A percentile compares a stretch with the other conserved stretches of the same genome.
phyloP scores from a whole-genome alignment of 1,140 invertebrate genomes.

The Ectropis grisescens region DNA sequence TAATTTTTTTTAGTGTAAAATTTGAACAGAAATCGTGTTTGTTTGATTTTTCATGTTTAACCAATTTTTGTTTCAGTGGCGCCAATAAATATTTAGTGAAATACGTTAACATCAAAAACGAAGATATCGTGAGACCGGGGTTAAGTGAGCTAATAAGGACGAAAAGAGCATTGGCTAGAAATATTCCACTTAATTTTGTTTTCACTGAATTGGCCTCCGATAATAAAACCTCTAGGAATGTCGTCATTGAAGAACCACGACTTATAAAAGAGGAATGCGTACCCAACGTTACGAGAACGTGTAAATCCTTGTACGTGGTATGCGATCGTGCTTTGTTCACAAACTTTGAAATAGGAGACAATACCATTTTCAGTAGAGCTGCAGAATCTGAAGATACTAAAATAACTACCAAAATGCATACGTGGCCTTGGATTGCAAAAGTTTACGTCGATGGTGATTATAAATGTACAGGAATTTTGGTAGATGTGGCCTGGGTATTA shows the following conservation, averaged over 20 bases:
- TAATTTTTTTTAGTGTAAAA: no score
- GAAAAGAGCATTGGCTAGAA: slow-evolving; percentile 17
- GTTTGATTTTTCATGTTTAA: no score
- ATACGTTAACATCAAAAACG: slow-evolving; percentile 43
- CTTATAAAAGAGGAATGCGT: slow-evolving; percentile 48
- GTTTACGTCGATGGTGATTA: slow-evolving; percentile 77
- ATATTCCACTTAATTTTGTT: slow-evolving; percentile 30
- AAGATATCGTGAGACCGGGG: slow-evolving; percentile 13
- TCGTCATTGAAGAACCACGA: slow-evolving; percentile 36
- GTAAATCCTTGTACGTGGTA: slow-evolving; percentile 46
- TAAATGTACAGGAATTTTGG: slow-evolving; percentile 74
- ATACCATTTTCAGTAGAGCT: slow-evolving; percentile 13
- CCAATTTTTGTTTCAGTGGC: slow-evolving; percentile 28
- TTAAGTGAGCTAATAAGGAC: no score
- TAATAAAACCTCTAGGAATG: slow-evolving; percentile 17
- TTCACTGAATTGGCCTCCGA: no score
- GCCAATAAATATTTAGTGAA: slow-evolving; percentile 49
- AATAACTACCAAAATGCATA: slow-evolving; percentile 9
- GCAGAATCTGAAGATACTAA: slow-evolving; percentile 4
- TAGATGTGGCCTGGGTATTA: slow-evolving; percentile 76
- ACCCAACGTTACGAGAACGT: slow-evolving; percentile 54
- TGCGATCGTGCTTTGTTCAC: slow-evolving; percentile 43
- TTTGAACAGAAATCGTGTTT: no score
- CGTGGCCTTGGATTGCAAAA: slow-evolving; percentile 79
- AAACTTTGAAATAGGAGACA: slow-evolving; percentile 22